Evolutionary conservation across 2,113 vertebrate genomes (phyloP), one percentile per base, ranked within the genome.

Genomic region (Lycaon pictus): DNA sequence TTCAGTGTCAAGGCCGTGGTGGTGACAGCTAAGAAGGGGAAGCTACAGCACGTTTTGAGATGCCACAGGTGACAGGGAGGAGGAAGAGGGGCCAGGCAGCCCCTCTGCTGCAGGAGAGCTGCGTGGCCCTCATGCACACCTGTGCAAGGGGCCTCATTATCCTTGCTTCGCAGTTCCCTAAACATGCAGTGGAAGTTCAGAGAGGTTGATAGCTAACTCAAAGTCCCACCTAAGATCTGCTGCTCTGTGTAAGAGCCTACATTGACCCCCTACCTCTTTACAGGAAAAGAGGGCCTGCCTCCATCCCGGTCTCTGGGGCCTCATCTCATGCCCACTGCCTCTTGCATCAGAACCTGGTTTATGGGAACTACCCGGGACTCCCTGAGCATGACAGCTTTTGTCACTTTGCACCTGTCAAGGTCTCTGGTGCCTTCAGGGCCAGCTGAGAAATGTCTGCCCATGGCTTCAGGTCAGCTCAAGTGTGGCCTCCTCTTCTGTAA

Each of bases 121-220:
- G 16, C 19, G 0, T 51, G 1, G 6, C 32, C 35, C 35, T 67
- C 3, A 56, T 2, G 58, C 85, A 82, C 53, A n/a, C 5, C 9
- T 11, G 1, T 11, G 2, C 0, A 0, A 10, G 16, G 23, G 23
- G 10, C 7, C 0, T 63, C 12, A 12, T 51, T 55, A 60, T 35
- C 71, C 3, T 10, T 11, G 5, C 56, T 65, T 79, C 37, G 15
- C 8, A 4, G 20, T 48, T 81, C 29, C 48, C 27, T 35, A 9
- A 60, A 79, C 15, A 51, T 10, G 29, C 79, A 72, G 20, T n/a
- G 56, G 51, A 55, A 81, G 17, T 11, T 69, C 74, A 82, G 43
- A 89, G 32, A 60, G 56, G 56, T 27, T 79, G 35, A n/a, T 15
- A 22, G 29, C 32, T n/a, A 96, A 88, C 17, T 35, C 63, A 23